These are phyloP conservation scores for Nematostella vectensis DNA, from an alignment of 92 coral and sea anemone species.

Conservation along the genomic window DNA sequence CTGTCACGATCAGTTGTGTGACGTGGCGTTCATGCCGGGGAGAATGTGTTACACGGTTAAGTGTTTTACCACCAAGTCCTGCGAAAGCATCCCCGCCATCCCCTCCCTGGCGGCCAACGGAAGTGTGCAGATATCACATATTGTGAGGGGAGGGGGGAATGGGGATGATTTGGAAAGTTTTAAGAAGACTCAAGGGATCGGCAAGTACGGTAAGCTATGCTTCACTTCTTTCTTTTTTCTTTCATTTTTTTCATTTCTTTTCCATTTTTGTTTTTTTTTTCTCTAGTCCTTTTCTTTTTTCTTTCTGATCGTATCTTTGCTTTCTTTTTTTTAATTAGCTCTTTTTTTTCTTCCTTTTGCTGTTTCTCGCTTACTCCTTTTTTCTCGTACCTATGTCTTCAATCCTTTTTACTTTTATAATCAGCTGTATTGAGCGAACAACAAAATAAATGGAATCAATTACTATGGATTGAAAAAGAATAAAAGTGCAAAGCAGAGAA, in stretches of 20 bases:
- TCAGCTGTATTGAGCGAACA: too few relatives aligned
- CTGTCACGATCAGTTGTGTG: constrained; percentile 76
- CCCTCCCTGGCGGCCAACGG: constrained; percentile 72
- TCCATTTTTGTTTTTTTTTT: neutral
- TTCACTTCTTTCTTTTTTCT: too few relatives aligned
- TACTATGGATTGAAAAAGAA: too few relatives aligned
- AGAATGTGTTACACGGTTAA: constrained; percentile 80
- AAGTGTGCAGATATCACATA: constrained; percentile 89
- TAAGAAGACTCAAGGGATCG: constrained; percentile 91
- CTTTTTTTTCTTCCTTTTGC: too few relatives aligned
- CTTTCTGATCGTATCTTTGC: too few relatives aligned
- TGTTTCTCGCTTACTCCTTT: too few relatives aligned
- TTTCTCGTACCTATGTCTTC: too few relatives aligned
- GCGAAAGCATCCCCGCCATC: constrained; percentile 90
- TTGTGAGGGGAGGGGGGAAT: constrained; percentile 92
- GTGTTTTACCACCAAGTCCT: constrained; percentile 58
- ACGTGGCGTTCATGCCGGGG: constrained; percentile 97
- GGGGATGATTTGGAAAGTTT: constrained; percentile 91
- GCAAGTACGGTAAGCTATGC: constrained; percentile 84
- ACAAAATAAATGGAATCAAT: too few relatives aligned
- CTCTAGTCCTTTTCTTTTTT: neutral
- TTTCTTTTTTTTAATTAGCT: too few relatives aligned
- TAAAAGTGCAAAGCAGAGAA: too few relatives aligned
- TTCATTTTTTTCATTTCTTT: neutral
- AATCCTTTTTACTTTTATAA: too few relatives aligned